These are phyloP conservation scores for Masticophis lateralis DNA, from an alignment of 2,797 vertebrate species.

Conservation along the genomic window DNA sequence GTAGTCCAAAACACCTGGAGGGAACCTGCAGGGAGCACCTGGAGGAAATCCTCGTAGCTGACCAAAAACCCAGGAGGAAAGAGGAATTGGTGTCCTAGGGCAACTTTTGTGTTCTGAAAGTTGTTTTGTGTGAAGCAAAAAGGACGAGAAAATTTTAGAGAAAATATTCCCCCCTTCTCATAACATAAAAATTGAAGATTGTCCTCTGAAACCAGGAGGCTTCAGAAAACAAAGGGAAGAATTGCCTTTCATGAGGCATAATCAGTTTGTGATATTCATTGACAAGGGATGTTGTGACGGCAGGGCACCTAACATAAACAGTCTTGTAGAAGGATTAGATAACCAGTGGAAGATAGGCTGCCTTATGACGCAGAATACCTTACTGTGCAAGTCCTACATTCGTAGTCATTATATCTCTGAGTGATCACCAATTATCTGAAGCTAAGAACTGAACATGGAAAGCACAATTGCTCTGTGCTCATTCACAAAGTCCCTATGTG, in stretches of 20 bases:
- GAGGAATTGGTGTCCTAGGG: neutral
- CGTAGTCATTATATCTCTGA: neutral
- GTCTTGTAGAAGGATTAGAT: neutral
- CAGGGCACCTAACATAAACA: slow-evolving; percentile 7
- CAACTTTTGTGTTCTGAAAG: neutral
- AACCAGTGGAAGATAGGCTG: neutral
- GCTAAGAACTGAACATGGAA: neutral
- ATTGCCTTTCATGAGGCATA: neutral
- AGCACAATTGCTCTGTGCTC: neutral
- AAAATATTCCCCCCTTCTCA: neutral
- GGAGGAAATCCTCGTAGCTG: too few relatives aligned
- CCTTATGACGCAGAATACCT: neutral
- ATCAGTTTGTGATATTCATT: neutral
- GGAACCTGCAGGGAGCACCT: too few relatives aligned
- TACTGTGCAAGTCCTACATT: neutral
- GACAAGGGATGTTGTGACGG: neutral
- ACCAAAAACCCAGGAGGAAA: neutral
- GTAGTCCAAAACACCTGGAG: neutral
- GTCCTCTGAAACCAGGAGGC: neutral
- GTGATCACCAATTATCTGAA: neutral
- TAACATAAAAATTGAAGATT: neutral
- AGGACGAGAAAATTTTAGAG: neutral
- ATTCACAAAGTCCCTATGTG: neutral
- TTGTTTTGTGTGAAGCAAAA: neutral
- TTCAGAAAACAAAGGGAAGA: neutral